Evolutionary conservation across 2,797 vertebrate species (phyloP).

Genomic region (Nannoperca australis): DNA sequence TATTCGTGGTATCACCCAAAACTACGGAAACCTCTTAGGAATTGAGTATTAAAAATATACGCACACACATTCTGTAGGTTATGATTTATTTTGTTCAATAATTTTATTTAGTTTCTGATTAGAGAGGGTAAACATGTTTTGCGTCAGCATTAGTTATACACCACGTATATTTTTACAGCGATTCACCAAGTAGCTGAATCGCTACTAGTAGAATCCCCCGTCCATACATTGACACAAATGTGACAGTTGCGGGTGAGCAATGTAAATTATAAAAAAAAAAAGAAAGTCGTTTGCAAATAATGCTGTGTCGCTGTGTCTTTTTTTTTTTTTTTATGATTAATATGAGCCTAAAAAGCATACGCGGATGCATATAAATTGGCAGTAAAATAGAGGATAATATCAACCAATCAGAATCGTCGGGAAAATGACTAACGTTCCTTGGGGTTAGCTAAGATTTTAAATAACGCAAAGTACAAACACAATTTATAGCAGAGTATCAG

Average conservation of each 20-base stretch:
- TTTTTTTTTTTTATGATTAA: not conserved
- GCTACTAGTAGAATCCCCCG: not conserved
- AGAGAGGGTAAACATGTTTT: not conserved
- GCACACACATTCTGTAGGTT: not conserved
- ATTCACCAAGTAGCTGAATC: not conserved
- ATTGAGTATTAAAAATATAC: constrained; percentile 22
- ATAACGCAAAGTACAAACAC: not conserved
- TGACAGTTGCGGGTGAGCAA: not conserved
- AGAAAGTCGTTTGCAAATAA: not conserved
- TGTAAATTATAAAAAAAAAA: too few species aligned
- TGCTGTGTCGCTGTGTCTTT: not conserved
- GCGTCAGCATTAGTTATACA: not conserved
- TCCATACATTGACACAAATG: not conserved
- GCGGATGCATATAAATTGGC: not conserved
- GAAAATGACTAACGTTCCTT: not conserved
- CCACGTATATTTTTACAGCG: not conserved
- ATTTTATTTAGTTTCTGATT: not conserved
- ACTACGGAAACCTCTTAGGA: constrained; percentile 80
- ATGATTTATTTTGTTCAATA: too few species aligned
- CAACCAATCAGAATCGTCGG: constrained; percentile 24
- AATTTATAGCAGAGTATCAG: not conserved
- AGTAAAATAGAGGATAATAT: not conserved
- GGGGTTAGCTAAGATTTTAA: not conserved
- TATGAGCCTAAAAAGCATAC: not conserved
- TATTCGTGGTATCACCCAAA: constrained; percentile 74